Base-by-base conservation (phyloP, 92 coral and sea anemone genomes). In the Heteractis magnifica region DNA sequence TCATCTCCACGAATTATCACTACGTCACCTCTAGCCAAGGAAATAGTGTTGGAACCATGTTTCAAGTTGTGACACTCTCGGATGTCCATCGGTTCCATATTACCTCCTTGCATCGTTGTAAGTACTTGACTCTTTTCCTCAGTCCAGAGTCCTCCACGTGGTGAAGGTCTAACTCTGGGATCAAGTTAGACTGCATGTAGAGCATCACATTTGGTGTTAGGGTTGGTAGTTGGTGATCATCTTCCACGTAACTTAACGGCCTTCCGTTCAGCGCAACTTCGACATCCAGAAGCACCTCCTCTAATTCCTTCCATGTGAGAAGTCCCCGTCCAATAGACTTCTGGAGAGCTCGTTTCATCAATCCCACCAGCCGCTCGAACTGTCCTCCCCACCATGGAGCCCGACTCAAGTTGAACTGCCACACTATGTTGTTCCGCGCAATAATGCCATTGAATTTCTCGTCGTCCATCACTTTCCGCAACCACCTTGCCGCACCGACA, bases 61-160 rank as follows among this genome's bases (percentile, higher is more conserved):
- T 79, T 78, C 14, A 78, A 15, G 51, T 85, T 85, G 56, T 79
- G 89, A 4, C 89, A 50, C 58, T 85, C 85, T 84, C 87, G 5
- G 13, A 21, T 12, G 65, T 77, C 82, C 87, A 84, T 16, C 87
- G 71, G 6, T 55, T 62, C 78, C 87, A 84, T 50, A 77, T 34
- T 18, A 51, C 59, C 12, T 77, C 65, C 52, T 84, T 84, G 87
- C 87, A 84, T 19, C 34, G 75, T 8, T 10, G 49, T 44, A 84
- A 52, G 13, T 60, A 75, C 51, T 20, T 76, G 2, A 72, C 81
- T 0, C 77, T 64, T 44, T 15, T 77, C 14, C 81, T 44, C 5
- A 84, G 68, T 55, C 62, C 82, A 6, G 5, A 50, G 10, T 84
- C 82, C 7, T 76, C 82, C 75, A 48, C 52, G 23, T 84, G 21